These are phyloP conservation scores for Plebejus argus DNA, from an alignment of 2,888 invertebrate genomes.

Conservation along the genomic window DNA sequence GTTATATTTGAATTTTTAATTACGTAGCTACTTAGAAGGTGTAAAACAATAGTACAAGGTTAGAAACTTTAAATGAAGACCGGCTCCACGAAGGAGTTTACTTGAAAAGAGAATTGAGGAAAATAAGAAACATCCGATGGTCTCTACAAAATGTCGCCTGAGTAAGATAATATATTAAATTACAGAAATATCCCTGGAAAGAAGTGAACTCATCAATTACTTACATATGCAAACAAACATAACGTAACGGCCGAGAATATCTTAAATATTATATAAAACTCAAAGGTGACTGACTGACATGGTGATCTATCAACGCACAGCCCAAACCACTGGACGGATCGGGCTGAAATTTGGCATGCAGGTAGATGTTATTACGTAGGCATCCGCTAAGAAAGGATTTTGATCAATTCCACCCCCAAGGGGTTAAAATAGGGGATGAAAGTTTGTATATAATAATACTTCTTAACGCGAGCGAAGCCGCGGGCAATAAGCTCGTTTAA, in stretches of 20 bases:
- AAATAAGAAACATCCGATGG: background rate
- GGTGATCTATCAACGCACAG: too few relatives aligned
- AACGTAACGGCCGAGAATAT: constrained; percentile 18
- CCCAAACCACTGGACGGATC: too few relatives aligned
- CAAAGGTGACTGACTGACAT: too few relatives aligned
- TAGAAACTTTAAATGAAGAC: background rate
- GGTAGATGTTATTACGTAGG: too few relatives aligned
- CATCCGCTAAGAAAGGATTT: too few relatives aligned
- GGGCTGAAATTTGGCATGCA: too few relatives aligned
- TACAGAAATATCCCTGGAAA: constrained; percentile 2
- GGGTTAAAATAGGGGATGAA: too few relatives aligned
- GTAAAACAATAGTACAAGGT: background rate
- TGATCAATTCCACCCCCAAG: too few relatives aligned
- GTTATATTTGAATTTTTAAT: background rate
- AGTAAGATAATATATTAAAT: background rate
- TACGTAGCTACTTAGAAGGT: background rate
- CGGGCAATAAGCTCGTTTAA: too few relatives aligned
- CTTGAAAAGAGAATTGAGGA: background rate
- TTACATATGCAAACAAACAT: constrained; percentile 26
- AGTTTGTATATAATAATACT: too few relatives aligned
- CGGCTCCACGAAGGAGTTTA: background rate
- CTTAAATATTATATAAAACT: too few relatives aligned
- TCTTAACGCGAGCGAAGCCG: too few relatives aligned
- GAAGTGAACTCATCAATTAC: constrained; percentile 2
- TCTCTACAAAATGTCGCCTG: background rate